phyloP scores from a whole-genome alignment of 2,797 vertebrate genomes.

The Fundulus diaphanus region DNA sequence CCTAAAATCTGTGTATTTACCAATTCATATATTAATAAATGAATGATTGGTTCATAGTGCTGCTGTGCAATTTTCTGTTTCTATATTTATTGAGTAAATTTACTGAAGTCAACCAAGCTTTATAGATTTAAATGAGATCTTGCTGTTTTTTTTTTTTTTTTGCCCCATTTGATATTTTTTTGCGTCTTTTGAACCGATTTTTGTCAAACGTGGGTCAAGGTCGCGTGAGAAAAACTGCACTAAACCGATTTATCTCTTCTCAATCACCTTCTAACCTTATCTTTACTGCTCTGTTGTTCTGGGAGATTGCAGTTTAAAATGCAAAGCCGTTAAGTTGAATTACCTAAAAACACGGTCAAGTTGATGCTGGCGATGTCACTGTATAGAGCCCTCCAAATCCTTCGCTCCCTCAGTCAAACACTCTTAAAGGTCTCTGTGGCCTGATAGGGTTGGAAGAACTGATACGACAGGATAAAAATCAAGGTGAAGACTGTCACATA shows the following conservation, averaged over 20 bases:
- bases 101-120: not conserved
- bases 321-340: slow-evolving; percentile 58
- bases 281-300: slow-evolving; percentile 82
- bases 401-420: not conserved
- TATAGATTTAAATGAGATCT: not conserved
- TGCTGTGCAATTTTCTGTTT: not conserved
- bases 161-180: slow-evolving; percentile 16
- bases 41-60: not conserved
- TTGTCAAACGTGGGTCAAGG: slow-evolving; percentile 71
- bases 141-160: not conserved
- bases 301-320: slow-evolving; percentile 59
- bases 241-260: slow-evolving; percentile 57
- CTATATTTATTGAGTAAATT: not conserved
- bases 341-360: slow-evolving; percentile 37
- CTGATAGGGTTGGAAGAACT: slow-evolving; percentile 16
- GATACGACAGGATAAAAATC: slow-evolving; percentile 15
- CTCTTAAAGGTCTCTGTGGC: not conserved
- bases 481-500: slow-evolving; percentile 25
- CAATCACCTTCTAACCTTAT: slow-evolving; percentile 62
- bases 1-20: not conserved
- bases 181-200: slow-evolving; percentile 6
- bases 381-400: not conserved
- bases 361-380: slow-evolving; percentile 1
- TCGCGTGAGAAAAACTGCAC: slow-evolving; percentile 38
- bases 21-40: not conserved